These are phyloP conservation scores for Neopipo cinnamomea DNA, from an alignment of 2,113 vertebrate genomes.

Conservation along the genomic window DNA sequence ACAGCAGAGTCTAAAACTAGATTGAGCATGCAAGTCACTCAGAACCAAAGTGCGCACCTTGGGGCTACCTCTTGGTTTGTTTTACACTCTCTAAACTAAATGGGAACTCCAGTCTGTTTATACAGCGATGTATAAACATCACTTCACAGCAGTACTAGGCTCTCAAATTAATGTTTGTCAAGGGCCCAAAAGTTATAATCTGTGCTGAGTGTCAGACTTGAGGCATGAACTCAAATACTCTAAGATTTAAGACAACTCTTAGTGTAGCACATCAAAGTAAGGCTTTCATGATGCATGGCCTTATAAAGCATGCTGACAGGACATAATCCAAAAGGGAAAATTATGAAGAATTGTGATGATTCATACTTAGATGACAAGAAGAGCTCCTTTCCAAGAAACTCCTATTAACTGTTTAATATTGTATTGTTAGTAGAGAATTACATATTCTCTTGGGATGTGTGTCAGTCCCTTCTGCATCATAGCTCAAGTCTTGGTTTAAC, in stretches of 20 bases:
- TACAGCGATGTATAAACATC: background rate
- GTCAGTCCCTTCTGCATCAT: background rate
- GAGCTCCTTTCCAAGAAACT: background rate
- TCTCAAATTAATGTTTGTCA: background rate
- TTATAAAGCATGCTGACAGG: background rate
- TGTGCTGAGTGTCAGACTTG: background rate
- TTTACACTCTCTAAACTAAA: background rate
- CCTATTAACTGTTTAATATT: background rate
- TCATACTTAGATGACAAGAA: background rate
- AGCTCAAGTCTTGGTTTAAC: background rate
- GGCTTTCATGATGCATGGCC: background rate
- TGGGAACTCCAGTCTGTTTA: background rate
- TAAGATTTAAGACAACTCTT: background rate
- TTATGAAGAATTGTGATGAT: background rate
- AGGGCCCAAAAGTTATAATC: background rate
- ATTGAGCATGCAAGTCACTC: background rate
- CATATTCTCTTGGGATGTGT: background rate
- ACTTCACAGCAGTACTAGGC: rapidly evolving
- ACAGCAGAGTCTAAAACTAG: background rate
- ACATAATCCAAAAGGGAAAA: background rate
- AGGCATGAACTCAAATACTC: background rate
- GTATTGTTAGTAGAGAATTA: background rate
- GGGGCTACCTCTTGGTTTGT: background rate
- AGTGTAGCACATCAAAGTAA: background rate
- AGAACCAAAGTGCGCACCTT: background rate